A percentile compares a stretch with the other conserved stretches of the same genome.
Evolutionary conservation across 2,888 invertebrate genomes (phyloP).

Genomic region (Spilosoma lubricipeda): DNA sequence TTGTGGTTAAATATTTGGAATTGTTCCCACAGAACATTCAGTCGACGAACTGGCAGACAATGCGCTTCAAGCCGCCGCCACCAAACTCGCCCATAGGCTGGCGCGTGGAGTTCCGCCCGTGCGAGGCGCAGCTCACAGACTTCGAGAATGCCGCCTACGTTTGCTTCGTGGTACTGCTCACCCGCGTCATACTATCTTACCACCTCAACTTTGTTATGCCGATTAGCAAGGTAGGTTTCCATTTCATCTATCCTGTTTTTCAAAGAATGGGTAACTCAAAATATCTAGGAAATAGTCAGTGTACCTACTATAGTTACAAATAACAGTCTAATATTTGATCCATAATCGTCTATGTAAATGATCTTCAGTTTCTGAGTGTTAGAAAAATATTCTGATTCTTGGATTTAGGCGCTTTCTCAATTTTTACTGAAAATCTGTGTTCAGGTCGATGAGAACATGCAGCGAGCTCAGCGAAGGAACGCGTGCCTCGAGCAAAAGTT

Average conservation of each 20-base stretch:
- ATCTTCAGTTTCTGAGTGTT: background rate
- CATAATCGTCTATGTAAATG: too few relatives aligned
- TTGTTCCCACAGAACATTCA: slow-evolving; percentile 93
- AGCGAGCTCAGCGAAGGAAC: slow-evolving; percentile 95
- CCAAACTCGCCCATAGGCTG: slow-evolving; percentile 98
- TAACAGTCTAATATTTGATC: too few relatives aligned
- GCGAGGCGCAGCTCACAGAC: slow-evolving; percentile 99
- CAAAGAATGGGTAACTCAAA: background rate
- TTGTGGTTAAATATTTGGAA: background rate
- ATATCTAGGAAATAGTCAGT: background rate
- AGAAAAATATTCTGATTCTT: too few relatives aligned
- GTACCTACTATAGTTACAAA: background rate
- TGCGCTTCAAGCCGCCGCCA: slow-evolving; percentile 99
- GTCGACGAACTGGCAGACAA: slow-evolving; percentile 99
- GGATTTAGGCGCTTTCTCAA: background rate
- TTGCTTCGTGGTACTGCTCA: slow-evolving; percentile 98
- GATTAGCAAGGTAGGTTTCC: slow-evolving; percentile 93
- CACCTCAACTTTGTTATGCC: slow-evolving; percentile 98
- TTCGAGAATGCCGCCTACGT: slow-evolving; percentile 99
- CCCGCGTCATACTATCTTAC: slow-evolving; percentile 98
- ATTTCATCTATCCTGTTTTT: background rate
- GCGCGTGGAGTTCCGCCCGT: slow-evolving; percentile 99
- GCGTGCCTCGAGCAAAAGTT: slow-evolving; percentile 94
- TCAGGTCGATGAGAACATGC: slow-evolving; percentile 98
- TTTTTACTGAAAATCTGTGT: background rate